Evolutionary conservation across 2,888 invertebrate species (phyloP).

Genomic region (Formica aserva): DNA sequence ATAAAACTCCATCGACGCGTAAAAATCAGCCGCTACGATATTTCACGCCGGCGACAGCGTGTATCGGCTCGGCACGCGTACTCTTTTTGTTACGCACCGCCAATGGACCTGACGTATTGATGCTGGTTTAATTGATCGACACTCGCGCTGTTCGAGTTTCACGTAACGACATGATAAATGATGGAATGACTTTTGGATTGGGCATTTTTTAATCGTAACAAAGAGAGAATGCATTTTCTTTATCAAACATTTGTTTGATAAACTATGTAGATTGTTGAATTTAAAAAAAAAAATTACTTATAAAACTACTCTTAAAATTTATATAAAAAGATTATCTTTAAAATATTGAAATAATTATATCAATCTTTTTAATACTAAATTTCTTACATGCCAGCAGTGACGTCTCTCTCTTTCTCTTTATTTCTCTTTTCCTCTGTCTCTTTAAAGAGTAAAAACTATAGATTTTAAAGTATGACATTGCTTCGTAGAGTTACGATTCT

Average conservation of each 20-base stretch:
- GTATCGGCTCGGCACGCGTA: slow-evolving; percentile 38
- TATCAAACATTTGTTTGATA: not conserved
- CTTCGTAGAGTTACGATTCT: not conserved
- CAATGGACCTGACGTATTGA: slow-evolving; percentile 42
- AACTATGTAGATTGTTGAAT: not conserved
- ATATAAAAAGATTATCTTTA: not conserved
- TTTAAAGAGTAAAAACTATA: not conserved
- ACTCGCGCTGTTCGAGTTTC: not conserved
- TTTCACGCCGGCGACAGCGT: slow-evolving; percentile 46
- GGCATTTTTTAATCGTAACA: not conserved
- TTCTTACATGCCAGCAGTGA: not conserved
- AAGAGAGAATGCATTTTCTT: not conserved
- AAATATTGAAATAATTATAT: not conserved
- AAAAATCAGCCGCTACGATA: slow-evolving; percentile 49
- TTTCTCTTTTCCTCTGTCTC: not conserved
- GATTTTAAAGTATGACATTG: not conserved
- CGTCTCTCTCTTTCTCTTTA: not conserved
- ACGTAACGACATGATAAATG: slow-evolving; percentile 42
- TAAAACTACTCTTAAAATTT: not conserved
- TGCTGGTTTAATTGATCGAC: slow-evolving; percentile 43
- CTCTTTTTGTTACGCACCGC: slow-evolving; percentile 37
- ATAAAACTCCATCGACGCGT: slow-evolving; percentile 14
- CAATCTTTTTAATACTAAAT: not conserved
- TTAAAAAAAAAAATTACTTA: not conserved
- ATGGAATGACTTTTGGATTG: not conserved